A percentile compares a stretch with the other conserved stretches of the same genome.
These are phyloP conservation scores for Luscinia megarhynchos DNA, from an alignment of 2,797 vertebrate genomes.

Conservation along the genomic window DNA sequence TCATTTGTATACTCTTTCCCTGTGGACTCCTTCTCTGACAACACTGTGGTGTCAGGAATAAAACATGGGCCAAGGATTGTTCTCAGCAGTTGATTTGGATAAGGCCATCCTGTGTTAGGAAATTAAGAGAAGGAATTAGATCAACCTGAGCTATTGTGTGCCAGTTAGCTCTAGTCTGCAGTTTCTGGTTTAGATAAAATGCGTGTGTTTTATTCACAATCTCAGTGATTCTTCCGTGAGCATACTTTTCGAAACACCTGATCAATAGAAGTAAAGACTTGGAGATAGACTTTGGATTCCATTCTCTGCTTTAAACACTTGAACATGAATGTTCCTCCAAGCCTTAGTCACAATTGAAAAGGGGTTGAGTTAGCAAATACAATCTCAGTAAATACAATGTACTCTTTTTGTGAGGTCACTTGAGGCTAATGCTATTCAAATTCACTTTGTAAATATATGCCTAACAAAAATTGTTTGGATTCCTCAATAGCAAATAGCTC, in stretches of 20 bases:
- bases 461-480: background rate
- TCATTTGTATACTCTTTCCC: fast-evolving
- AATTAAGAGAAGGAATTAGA: background rate
- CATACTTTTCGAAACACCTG: background rate
- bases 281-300: background rate
- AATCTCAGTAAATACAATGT: background rate
- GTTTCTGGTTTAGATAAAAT: background rate
- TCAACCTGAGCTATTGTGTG: background rate
- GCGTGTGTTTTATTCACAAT: background rate
- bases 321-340: background rate
- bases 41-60: background rate
- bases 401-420: background rate
- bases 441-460: constrained; percentile 22
- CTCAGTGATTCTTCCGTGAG: background rate
- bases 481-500: background rate
- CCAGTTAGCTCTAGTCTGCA: background rate
- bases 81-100: background rate
- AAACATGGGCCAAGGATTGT: background rate
- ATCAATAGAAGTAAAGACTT: background rate
- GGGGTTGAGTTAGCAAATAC: background rate
- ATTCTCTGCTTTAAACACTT: background rate
- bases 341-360: background rate
- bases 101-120: background rate
- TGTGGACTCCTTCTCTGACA: background rate
- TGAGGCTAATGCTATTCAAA: background rate